phyloP scores from a whole-genome alignment of 2,888 invertebrate species.

The Cheiracanthium punctorium region DNA sequence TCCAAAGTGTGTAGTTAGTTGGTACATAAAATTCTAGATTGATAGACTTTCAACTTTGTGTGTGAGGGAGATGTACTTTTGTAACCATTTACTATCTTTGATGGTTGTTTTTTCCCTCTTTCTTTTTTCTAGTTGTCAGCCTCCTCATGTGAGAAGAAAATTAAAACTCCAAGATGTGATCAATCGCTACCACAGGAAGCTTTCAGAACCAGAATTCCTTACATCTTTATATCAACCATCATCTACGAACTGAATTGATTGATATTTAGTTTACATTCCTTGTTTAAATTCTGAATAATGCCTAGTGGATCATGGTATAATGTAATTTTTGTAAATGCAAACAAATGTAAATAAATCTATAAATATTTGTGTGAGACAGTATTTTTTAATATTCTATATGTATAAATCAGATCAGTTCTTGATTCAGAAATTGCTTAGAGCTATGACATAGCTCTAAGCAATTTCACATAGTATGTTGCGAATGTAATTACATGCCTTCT shows the following conservation, averaged over 20 bases:
- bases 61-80: neutral
- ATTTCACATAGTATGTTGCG: too few species aligned
- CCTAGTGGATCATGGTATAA: neutral
- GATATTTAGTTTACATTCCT: neutral
- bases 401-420: too few species aligned
- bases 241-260: slow-evolving; percentile 3
- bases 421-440: too few species aligned
- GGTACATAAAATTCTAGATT: too few species aligned
- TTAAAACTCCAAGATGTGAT: slow-evolving; percentile 96
- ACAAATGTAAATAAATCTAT: neutral
- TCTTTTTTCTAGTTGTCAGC: slow-evolving; percentile 86
- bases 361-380: neutral
- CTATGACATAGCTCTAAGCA: too few species aligned
- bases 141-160: slow-evolving; percentile 93
- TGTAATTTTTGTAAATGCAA: neutral
- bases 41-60: too few species aligned
- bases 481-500: too few species aligned
- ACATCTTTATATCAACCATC: slow-evolving; percentile 53
- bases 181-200: slow-evolving; percentile 84
- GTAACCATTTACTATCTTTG: neutral
- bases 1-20: too few species aligned
- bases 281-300: neutral
- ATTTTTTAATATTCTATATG: too few species aligned
- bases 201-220: slow-evolving; percentile 74
- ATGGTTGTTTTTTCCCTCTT: slow-evolving; percentile 20